Evolutionary conservation across 2,888 invertebrate genomes (phyloP), one percentile per base, ranked within the genome.

Genomic region (Eupithecia subumbrata): DNA sequence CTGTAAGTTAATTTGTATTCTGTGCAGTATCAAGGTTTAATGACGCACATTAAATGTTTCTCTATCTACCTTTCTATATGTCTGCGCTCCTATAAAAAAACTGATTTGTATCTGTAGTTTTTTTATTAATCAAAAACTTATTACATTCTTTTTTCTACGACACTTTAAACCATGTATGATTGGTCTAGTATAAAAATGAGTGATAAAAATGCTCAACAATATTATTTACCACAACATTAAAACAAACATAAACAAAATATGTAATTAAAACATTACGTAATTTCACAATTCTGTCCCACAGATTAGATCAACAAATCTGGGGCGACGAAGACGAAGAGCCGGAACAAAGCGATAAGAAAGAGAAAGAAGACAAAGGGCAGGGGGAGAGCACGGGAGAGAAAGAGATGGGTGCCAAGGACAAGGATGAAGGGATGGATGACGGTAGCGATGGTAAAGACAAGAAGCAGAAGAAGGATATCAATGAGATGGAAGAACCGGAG

Each of bases 401-500:
- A 86, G 96, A 98, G 88, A 95, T 97, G 86, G 97, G 96, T 56
- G 98, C 98, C 40, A 98, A 98, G 84, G 92, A 95, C 69, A 91
- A 96, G 79, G 95, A 96, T 81, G 91, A 96, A 79, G 95, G 96
- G 9, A 91, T 94, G 7, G 94, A 95, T 52, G 94, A 96, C 71
- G 95, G 95, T 0, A 89, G 95, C 2, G 95, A 96, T 9, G 95
- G 92, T 0, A 93, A 95, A 79, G 94, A 95, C 71, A 95, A 95
- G 85, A 94, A 96, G 80, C 90, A 95, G 80, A 95, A 95, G 83
- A 96, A 97, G 84, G 97, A 98, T 84, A 97, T 97, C 72, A 97
- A 98, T 82, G 97, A 98, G 88, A 96, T 98, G 95, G 96, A 98
- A n/a, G 98, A 98, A 79, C 96, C 96, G 0, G 97, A 97, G 83